A percentile compares a stretch with the other conserved stretches of the same genome.
These are phyloP conservation scores for Cremastobaeus sp. DNA, from an alignment of 2,888 invertebrate genomes.

Conservation along the genomic window DNA sequence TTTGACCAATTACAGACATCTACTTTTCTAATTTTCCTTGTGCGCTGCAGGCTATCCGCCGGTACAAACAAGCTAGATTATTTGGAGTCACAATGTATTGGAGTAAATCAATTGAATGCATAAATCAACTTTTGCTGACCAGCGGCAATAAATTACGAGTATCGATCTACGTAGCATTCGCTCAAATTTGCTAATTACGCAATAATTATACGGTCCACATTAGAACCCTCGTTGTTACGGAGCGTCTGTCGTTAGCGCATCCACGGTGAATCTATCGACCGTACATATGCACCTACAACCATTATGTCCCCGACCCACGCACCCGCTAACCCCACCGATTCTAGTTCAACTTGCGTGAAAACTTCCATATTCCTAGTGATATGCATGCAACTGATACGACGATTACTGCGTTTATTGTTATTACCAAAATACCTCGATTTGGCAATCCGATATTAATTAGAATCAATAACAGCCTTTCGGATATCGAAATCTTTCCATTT, in stretches of 20 bases:
- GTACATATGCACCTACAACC: constrained; percentile 23
- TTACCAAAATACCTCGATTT: constrained; percentile 3
- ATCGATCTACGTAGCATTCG: constrained; percentile 65
- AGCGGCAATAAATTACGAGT: constrained; percentile 71
- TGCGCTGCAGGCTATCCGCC: no score
- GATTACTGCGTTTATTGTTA: constrained; percentile 23
- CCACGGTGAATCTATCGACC: constrained; percentile 63
- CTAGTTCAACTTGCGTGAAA: constrained; percentile 23
- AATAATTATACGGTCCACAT: constrained; percentile 75
- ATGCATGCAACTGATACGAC: constrained; percentile 50
- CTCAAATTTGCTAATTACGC: constrained; percentile 76
- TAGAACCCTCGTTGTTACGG: constrained; percentile 63
- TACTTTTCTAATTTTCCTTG: no score
- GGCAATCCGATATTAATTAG: no score
- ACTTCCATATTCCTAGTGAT: constrained; percentile 38
- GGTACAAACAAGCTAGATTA: no score
- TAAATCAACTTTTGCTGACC: constrained; percentile 70
- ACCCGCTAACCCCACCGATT: constrained; percentile 13
- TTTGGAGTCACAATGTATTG: no score
- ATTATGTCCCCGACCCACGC: constrained; percentile 35
- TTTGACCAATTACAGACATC: no score
- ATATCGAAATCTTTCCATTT: no score
- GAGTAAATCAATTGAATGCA: no score
- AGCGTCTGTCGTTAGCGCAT: constrained; percentile 31
- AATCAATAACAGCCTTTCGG: no score